phyloP scores from a whole-genome alignment of 2,888 invertebrate genomes.

The Hypolimnas misippus region DNA sequence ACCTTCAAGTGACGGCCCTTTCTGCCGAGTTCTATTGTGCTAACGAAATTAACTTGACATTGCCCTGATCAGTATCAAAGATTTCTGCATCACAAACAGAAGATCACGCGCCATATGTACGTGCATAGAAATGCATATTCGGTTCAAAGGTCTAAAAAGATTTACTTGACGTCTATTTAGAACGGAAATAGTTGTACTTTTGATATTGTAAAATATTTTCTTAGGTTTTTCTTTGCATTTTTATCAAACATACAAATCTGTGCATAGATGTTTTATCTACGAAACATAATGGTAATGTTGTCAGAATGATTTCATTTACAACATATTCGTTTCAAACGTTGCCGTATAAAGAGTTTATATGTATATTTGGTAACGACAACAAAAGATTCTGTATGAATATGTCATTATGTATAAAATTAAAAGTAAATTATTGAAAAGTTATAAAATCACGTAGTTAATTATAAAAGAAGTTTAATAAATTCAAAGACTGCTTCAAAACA shows the following conservation, averaged over 20 bases:
- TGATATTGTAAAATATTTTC: background rate
- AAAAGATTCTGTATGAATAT: too few species aligned
- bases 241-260: background rate
- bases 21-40: background rate
- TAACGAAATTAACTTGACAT: background rate
- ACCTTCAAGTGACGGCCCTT: conserved; percentile 4
- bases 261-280: too few species aligned
- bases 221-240: background rate
- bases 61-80: background rate
- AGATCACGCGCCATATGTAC: background rate
- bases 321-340: too few species aligned
- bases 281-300: too few species aligned
- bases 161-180: background rate
- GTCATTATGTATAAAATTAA: too few species aligned
- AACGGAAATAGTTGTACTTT: background rate
- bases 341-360: too few species aligned
- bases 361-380: too few species aligned
- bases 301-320: too few species aligned
- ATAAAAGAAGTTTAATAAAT: background rate
- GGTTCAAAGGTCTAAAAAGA: background rate
- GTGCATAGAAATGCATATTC: background rate
- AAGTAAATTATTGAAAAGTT: too few species aligned
- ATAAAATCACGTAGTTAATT: background rate
- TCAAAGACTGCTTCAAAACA: conserved; percentile 1
- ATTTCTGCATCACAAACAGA: background rate